Evolutionary conservation across 2,797 vertebrate species (phyloP), one percentile per base, ranked within the genome.

Genomic region (Chaetophractus vellerosus): DNA sequence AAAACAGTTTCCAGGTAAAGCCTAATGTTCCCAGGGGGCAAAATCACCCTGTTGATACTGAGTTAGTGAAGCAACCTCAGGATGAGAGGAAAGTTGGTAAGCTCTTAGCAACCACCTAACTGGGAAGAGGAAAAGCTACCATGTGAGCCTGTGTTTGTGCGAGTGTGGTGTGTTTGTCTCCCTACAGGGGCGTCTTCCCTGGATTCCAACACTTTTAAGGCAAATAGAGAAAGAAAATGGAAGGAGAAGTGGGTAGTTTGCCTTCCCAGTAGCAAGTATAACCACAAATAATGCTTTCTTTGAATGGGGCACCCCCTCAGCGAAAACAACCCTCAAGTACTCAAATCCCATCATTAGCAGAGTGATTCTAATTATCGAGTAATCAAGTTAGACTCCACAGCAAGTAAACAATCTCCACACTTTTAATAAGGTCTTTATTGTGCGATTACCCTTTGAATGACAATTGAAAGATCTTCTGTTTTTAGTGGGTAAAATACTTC

Each of bases 331-430:
- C 89, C 76, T 82, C 55, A 93, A 83, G 38, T 89, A 81, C 11
- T 61, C 61, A 38, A 74, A 86, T 86, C 88, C n/a, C 88, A 50
- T 91, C 61, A 71, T 96, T 96, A 96, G 75, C 71, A 91, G 91
- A 55, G 90, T 94, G 63, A 72, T 97, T 97, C 96, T 98, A 96
- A 97, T 97, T 94, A 96, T 52, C 88, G 92, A 9, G 94, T 95
- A 97, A 98, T 98, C 96, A 97, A 97, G 94, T 94, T 78, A 95
- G 96, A 85, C 57, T 84, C 95, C 92, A 68, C 68, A 18, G 3
- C 92, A 87, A 88, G 81, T 88, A 95, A 98, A 97, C 78, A 95
- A 92, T 79, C 50, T 95, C 69, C 52, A 55, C 48, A 95, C 95
- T 93, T 97, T 97, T 97, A 96, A 95, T 91, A 95, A 94, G 90